Evolutionary conservation across 2,113 vertebrate genomes (phyloP).

Genomic region (Otolemur garnettii): DNA sequence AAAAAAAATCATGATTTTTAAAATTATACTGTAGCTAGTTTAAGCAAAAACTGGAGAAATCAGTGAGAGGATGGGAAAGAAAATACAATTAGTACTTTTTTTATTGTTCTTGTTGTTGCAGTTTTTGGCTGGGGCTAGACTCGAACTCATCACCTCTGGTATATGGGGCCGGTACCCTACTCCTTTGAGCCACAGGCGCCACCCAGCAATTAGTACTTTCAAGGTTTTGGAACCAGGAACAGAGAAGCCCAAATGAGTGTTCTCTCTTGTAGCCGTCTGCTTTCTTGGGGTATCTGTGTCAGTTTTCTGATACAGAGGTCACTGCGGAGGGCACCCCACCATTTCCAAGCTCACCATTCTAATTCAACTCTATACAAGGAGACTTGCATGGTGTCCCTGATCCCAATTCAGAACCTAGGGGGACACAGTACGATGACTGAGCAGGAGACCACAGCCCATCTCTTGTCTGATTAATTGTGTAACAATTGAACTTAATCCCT

Average conservation of each 20-base stretch:
- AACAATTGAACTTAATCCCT: background rate
- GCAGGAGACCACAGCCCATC: background rate
- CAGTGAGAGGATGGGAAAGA: background rate
- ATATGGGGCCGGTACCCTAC: no score
- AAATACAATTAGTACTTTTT: no score
- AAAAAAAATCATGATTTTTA: background rate
- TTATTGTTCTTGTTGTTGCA: no score
- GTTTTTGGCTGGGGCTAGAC: no score
- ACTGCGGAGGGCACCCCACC: background rate
- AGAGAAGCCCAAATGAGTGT: background rate
- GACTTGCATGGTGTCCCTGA: background rate
- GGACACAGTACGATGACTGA: background rate
- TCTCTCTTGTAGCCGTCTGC: background rate
- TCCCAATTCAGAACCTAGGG: background rate
- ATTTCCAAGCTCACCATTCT: background rate
- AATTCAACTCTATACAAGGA: background rate
- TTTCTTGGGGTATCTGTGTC: background rate
- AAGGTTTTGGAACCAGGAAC: background rate
- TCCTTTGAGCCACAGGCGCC: no score
- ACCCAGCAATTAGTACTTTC: background rate
- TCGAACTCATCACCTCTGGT: no score
- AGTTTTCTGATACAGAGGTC: background rate
- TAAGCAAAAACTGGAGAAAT: background rate
- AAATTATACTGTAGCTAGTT: background rate
- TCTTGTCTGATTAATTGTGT: constrained; percentile 45